Base-by-base conservation (phyloP, 2,888 invertebrate species). In the Hirudinaria manillensis region DNA sequence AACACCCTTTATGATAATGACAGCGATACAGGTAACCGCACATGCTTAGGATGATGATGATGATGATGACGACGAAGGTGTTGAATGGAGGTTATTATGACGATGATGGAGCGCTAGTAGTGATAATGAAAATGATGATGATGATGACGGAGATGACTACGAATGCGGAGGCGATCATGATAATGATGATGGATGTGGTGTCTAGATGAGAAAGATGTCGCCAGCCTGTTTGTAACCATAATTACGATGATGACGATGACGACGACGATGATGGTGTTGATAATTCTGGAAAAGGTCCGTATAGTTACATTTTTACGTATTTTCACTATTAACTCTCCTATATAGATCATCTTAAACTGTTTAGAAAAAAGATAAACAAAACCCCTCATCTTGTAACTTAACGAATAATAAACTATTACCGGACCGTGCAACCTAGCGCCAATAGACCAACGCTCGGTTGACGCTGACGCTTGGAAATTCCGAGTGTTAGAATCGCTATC, bases 101-200 rank as follows among this genome's bases (percentile, higher is more conserved):
- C 13, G 45, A 45, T 45, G 45, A 45, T 45, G 45, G 45, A 45
- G 45, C 16, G 45, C 13, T 45, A 45, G 45, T 45, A 45, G 6
- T 61, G 61, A 61, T 61, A 29, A 61, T 61, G 61, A 61, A 21
- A n/a, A 61, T 13, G 61, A 16, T 61, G 61, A 61, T 61, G 61
- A 61, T 13, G 61, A 16, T 61, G 61, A 61, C n/a, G 61, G 61
- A 27, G 61, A 61, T 61, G 61, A 84, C 95, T 81, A 61, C 19
- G 61, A 19, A 16, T 24, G 29, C 61, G 21, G 29, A 27, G 61
- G 29, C 29, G 61, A 29, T 61, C 24, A 61, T 61, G 61, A 19
- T 61, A 29, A 29, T 61, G 61, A 29, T 61, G 61, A 61, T 61
- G 61, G 29, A 27, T 24, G 29, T 61, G 61, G 3, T 27, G 3